Conservation (phyloP, 2,797 vertebrate genomes). For the Distichodus sexfasciatus region DNA sequence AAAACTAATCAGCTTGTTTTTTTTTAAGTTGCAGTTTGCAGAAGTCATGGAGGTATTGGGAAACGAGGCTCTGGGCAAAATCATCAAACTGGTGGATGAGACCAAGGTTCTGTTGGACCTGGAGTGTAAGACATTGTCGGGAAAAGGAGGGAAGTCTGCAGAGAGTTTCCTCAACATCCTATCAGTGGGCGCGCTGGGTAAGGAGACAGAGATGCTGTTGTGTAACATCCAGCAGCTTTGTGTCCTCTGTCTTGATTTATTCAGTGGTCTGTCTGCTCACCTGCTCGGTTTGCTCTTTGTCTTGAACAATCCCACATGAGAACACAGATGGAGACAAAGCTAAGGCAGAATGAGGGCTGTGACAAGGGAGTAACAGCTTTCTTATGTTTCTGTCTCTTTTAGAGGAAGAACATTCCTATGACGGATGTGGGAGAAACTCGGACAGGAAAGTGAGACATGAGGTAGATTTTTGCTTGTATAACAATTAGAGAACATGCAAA, state of each 20-base stretch:
- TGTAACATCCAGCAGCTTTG: no score
- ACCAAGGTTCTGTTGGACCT: slow-evolving; percentile 48
- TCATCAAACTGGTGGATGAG: slow-evolving; percentile 69
- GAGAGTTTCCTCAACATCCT: slow-evolving; percentile 65
- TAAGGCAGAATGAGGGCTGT: no score
- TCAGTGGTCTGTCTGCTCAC: no score
- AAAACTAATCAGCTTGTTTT: neutral
- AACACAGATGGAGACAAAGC: no score
- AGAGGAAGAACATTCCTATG: slow-evolving; percentile 73
- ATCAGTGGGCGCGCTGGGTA: slow-evolving; percentile 58
- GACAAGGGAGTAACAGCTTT: no score
- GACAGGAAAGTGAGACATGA: neutral
- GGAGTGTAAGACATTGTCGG: slow-evolving; percentile 42
- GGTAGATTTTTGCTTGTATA: neutral
- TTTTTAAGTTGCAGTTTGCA: slow-evolving; percentile 63
- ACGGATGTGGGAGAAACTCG: slow-evolving; percentile 30
- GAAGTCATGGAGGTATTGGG: slow-evolving; percentile 72
- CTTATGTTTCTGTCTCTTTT: neutral
- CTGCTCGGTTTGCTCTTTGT: no score
- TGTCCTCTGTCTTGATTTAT: no score
- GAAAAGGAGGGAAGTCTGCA: slow-evolving; percentile 35
- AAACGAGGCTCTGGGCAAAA: slow-evolving; percentile 73
- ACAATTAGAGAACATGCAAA: no score
- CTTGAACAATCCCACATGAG: no score
- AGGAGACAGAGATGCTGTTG: no score